Evolutionary conservation across 2,797 vertebrate species (phyloP), one percentile per base, ranked within the genome.

Genomic region (Trachops cirrhosus): DNA sequence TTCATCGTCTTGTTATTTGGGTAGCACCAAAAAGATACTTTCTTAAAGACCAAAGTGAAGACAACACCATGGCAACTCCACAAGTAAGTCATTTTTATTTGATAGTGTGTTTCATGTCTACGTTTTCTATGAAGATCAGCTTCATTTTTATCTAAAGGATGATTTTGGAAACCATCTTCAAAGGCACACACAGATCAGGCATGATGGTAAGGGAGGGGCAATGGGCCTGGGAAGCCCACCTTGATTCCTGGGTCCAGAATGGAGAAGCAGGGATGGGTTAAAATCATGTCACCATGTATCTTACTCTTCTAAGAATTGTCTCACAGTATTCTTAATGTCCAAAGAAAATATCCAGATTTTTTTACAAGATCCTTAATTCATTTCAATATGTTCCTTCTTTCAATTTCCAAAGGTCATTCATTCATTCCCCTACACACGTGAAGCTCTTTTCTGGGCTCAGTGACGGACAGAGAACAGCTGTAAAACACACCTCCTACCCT

Each of bases 1-100:
- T 73, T 93, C 62, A 79, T 32, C 9, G 0, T 89, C 34, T 86
- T 93, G 93, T 67, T 96, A 70, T 95, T 89, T 67, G 54, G 22
- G n/a, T 64, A 78, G n/a, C 18, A 73, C 18, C 26, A 70, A 86
- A 92, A 88, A 74, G 22, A 83, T 26, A 10, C 41, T 70, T 24
- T 73, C 73, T 64, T 88, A 86, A 91, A 92, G 16, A 82, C 26
- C 39, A 75, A 79, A 93, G 18, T 62, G 52, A 74, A 83, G 41
- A 78, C 3, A 67, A 83, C 6, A 39, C 15, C 70, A 24, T 67
- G 62, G 6, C 52, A 75, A 79, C 75, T 86, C n/a, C 3, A 70
- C 34, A 84, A 84, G 67, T 39, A 77, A 73, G 80, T 86, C 59
- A 80, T 93, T 84, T 68, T 74, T 93, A 79, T 83, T 70, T 70